phyloP scores from a whole-genome alignment of 2,888 invertebrate genomes.

The Lasius platythorax region DNA sequence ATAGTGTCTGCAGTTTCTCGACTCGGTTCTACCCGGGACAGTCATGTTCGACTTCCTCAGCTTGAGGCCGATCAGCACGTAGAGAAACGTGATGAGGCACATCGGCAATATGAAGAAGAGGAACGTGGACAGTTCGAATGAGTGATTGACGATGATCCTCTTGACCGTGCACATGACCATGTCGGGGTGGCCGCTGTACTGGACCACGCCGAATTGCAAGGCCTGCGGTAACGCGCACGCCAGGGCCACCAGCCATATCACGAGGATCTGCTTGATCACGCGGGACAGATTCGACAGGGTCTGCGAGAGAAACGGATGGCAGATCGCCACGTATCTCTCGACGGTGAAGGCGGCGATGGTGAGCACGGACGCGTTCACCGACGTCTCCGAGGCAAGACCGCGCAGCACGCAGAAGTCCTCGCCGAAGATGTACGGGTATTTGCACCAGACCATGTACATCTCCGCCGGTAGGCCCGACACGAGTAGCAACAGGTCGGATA shows the following conservation, averaged over 20 bases:
- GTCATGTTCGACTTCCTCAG: slow-evolving; percentile 86
- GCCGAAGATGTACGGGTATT: slow-evolving; percentile 87
- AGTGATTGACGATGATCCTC: slow-evolving; percentile 86
- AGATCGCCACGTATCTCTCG: slow-evolving; percentile 91
- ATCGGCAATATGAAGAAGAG: slow-evolving; percentile 89
- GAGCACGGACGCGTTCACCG: slow-evolving; percentile 87
- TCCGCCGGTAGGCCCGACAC: slow-evolving; percentile 88
- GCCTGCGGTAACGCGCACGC: slow-evolving; percentile 92
- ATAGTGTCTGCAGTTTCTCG: slow-evolving; percentile 72
- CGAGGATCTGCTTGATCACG: slow-evolving; percentile 92
- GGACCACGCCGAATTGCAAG: slow-evolving; percentile 86
- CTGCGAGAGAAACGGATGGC: slow-evolving; percentile 91
- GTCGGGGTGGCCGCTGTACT: slow-evolving; percentile 86
- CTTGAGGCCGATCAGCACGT: slow-evolving; percentile 87
- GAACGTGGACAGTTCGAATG: slow-evolving; percentile 88
- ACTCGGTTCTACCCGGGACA: slow-evolving; percentile 48
- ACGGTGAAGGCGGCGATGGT: slow-evolving; percentile 91
- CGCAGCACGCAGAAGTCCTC: slow-evolving; percentile 88
- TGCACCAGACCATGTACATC: slow-evolving; percentile 86
- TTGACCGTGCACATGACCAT: slow-evolving; percentile 85
- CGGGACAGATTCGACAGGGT: slow-evolving; percentile 95
- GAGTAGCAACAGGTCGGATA: slow-evolving; percentile 89
- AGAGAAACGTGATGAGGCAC: slow-evolving; percentile 88
- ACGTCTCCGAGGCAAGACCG: slow-evolving; percentile 87
- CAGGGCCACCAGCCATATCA: slow-evolving; percentile 93